phyloP scores from a whole-genome alignment of 1,140 invertebrate genomes.

The Drosophila nigrodunni region DNA sequence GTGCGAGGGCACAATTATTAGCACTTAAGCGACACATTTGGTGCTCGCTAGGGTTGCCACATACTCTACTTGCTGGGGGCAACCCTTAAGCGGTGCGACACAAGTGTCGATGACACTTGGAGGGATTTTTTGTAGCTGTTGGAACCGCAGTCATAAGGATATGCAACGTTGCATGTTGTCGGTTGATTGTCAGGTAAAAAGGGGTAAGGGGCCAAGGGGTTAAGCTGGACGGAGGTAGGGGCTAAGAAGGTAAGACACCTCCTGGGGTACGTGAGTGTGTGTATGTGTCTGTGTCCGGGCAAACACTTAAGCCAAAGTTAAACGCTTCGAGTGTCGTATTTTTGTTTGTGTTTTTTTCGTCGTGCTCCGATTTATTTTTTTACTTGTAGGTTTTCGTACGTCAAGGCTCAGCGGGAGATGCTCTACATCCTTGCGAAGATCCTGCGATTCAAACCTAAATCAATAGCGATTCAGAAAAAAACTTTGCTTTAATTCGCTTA shows the following conservation, averaged over 20 bases:
- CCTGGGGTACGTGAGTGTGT: conserved; percentile 40
- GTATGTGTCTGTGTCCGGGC: conserved; percentile 41
- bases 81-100: conserved; percentile 72
- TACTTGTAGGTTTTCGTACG: conserved; percentile 33
- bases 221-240: conserved; percentile 34
- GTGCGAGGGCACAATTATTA: conserved; percentile 79
- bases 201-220: conserved; percentile 14
- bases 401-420: conserved; percentile 66
- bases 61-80: conserved; percentile 50
- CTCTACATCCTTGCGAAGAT: conserved; percentile 13
- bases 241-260: conserved; percentile 30
- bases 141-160: conserved; percentile 49
- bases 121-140: conserved; percentile 63
- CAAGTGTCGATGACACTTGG: conserved; percentile 82
- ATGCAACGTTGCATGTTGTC: conserved; percentile 64
- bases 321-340: conserved; percentile 80
- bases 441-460: conserved; percentile 66
- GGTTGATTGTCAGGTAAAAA: conserved; percentile 51
- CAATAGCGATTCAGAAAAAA: conserved; percentile 54
- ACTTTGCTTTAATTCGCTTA: conserved; percentile 79
- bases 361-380: conserved; percentile 47
- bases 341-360: conserved; percentile 74
- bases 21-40: conserved; percentile 78
- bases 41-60: conserved; percentile 40
- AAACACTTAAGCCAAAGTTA: conserved; percentile 83